Evolutionary conservation across 1,140 invertebrate genomes (phyloP).

Genomic region (Drosophila erecta): DNA sequence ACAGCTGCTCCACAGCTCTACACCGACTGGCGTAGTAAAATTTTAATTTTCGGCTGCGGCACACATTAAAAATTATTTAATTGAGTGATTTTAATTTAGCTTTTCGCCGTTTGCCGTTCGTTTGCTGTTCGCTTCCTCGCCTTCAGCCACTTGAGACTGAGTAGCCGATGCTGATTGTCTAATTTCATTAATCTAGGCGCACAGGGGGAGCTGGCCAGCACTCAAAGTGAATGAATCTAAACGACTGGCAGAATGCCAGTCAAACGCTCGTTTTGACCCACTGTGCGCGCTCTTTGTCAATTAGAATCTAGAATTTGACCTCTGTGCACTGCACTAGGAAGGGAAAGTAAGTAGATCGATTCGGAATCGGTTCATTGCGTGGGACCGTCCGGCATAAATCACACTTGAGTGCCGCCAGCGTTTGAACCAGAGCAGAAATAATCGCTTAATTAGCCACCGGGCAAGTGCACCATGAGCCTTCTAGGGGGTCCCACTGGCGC

Average conservation of each 20-base stretch:
- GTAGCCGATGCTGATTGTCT: conserved; percentile 69
- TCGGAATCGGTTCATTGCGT: conserved; percentile 50
- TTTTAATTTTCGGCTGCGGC: conserved; percentile 24
- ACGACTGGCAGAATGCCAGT: conserved; percentile 65
- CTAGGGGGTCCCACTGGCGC: conserved; percentile 9
- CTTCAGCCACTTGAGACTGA: conserved; percentile 43
- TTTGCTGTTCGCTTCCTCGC: not conserved
- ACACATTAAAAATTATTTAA: conserved; percentile 81
- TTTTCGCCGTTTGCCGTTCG: conserved; percentile 10
- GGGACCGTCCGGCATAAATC: conserved; percentile 68
- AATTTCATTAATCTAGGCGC: conserved; percentile 76
- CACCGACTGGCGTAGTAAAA: not conserved
- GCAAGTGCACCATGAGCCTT: conserved; percentile 42
- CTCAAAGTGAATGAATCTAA: conserved; percentile 54
- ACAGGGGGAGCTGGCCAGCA: conserved; percentile 6
- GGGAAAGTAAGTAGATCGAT: not conserved
- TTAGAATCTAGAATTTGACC: conserved; percentile 77
- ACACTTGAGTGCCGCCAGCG: conserved; percentile 61
- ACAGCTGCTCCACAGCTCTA: conserved; percentile 50
- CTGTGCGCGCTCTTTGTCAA: conserved; percentile 62
- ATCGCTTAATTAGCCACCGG: conserved; percentile 63
- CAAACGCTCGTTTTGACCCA: conserved; percentile 48
- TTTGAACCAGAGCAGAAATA: conserved; percentile 50
- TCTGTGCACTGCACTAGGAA: conserved; percentile 29
- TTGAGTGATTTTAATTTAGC: conserved; percentile 78